These are phyloP conservation scores for Oreonectes daqikongensis DNA, from an alignment of 2,797 vertebrate species.

Conservation along the genomic window DNA sequence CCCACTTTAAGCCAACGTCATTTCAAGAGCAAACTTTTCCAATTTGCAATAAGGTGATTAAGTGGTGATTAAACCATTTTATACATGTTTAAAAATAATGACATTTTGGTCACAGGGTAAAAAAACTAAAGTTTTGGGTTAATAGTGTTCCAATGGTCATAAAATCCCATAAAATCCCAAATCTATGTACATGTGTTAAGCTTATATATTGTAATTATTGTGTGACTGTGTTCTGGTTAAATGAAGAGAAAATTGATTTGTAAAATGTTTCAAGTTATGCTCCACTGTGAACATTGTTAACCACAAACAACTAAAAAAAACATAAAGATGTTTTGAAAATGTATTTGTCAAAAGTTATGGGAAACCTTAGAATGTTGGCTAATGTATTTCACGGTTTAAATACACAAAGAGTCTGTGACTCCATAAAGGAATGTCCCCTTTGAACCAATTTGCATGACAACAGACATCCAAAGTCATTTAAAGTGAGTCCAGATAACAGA, in stretches of 20 bases:
- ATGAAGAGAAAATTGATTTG: too few species aligned
- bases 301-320: too few species aligned
- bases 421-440: slow-evolving; percentile 70
- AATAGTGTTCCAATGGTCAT: too few species aligned
- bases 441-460: slow-evolving; percentile 78
- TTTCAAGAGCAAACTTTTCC: slow-evolving; percentile 67
- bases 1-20: slow-evolving; percentile 64
- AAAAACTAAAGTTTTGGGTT: too few species aligned
- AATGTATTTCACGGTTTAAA: slow-evolving; percentile 64
- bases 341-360: not conserved
- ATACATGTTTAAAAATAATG: slow-evolving; percentile 1
- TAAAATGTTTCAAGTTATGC: not conserved
- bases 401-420: slow-evolving; percentile 73
- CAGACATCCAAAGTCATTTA: slow-evolving; percentile 68
- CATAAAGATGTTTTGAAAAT: too few species aligned
- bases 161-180: too few species aligned
- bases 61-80: not conserved
- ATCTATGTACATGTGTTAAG: too few species aligned
- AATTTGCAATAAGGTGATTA: slow-evolving; percentile 49
- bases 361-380: slow-evolving; percentile 43
- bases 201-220: too few species aligned
- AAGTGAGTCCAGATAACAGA: slow-evolving; percentile 73
- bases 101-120: not conserved
- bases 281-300: not conserved
- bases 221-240: too few species aligned